phyloP scores from a whole-genome alignment of 2,888 invertebrate species.

The Dastarcus helophoroides region DNA sequence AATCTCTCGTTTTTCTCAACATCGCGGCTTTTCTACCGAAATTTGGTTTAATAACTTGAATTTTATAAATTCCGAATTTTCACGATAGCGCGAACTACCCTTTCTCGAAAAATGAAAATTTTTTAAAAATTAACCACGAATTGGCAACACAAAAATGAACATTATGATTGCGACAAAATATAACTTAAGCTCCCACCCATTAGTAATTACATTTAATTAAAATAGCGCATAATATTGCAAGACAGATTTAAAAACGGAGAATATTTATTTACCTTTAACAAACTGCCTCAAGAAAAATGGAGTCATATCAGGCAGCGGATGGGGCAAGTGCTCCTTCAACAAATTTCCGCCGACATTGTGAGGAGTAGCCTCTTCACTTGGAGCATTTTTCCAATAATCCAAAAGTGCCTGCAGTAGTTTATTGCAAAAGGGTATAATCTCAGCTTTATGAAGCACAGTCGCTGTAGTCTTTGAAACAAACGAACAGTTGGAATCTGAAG shows the following conservation, averaged over 20 bases:
- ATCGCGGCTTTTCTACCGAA: no score
- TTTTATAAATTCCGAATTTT: no score
- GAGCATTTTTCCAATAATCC: slow-evolving; percentile 61
- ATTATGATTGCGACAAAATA: no score
- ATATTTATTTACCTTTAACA: slow-evolving; percentile 53
- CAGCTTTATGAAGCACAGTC: slow-evolving; percentile 53
- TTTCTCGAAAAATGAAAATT: no score
- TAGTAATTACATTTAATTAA: no score
- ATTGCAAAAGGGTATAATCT: slow-evolving; percentile 62
- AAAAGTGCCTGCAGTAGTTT: slow-evolving; percentile 57
- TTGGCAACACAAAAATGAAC: no score
- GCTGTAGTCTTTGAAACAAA: slow-evolving; percentile 62
- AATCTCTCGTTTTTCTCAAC: no score
- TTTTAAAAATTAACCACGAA: no score
- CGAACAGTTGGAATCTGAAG: slow-evolving; percentile 40
- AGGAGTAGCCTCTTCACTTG: slow-evolving; percentile 33
- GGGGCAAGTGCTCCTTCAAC: slow-evolving; percentile 69
- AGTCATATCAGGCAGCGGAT: slow-evolving; percentile 85
- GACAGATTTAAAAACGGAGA: slow-evolving; percentile 3
- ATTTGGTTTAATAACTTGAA: no score
- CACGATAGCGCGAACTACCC: no score
- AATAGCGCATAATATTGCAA: no score
- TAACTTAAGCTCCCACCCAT: no score
- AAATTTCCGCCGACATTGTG: slow-evolving; percentile 51
- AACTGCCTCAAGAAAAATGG: slow-evolving; percentile 91